Evolutionary conservation across 2,113 vertebrate genomes (phyloP), one percentile per base, ranked within the genome.

Genomic region (Miniopterus natalensis): DNA sequence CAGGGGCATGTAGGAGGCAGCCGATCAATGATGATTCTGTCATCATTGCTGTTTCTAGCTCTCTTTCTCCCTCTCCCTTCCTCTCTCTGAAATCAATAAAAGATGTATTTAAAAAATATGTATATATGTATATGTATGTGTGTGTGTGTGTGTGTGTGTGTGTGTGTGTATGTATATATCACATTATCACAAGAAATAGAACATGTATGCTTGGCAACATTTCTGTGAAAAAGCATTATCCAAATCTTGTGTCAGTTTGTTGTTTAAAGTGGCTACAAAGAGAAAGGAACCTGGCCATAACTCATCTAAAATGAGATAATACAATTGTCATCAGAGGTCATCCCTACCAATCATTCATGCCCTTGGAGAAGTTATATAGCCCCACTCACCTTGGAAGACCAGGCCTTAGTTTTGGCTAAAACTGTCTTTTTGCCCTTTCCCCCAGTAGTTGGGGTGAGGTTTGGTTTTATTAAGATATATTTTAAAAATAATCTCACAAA

Each of bases 121-220:
- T 51, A 51, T 51, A 51, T 51, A 51, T 49, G 10, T 49, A 49
- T 49, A 49, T 49, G 10, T 49, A 49, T 36, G 36, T 36, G 36
- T 36, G 36, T 36, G 36, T 36, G 36, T 36, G 36, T 36, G 36
- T 36, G 36, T 36, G 36, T 36, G 36, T 36, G 36, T 36, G 36
- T 36, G 36, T 2, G 36, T 36, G 36, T 36, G 36, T 77, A 77
- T 47, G n/a, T 66, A 18, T 12, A 84, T 74, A 80, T 80, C 59
- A 80, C 45, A 47, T 80, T 94, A 73, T 78, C 20, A 36, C 13
- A 93, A 90, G 49, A 83, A 95, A 79, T 31, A 78, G 36, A 95
- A 81, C 3, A 49, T 71, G 23, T 8, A 61, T 75, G n/a, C 20
- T 45, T 70, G 53, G 47, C 53, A 89, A 90, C 61, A 51, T 83